Conservation (phyloP, 53 echinoderm and acorn worm genomes). For the Henricia sp. region DNA sequence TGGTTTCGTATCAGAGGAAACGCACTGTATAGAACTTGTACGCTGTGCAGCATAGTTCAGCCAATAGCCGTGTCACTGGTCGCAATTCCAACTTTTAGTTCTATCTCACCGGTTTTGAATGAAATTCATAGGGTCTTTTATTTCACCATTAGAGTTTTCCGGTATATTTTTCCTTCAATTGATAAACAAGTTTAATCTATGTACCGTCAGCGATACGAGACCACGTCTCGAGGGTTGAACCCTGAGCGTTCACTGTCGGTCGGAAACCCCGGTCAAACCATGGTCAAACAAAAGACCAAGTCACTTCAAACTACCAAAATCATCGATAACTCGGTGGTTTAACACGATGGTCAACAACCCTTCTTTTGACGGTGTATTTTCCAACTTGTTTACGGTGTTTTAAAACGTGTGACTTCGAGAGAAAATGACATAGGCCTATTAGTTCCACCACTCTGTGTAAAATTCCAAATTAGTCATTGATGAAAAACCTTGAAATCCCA, state of each 20-base stretch:
- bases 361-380: too few species aligned
- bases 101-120: constrained; percentile 18
- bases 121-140: background rate
- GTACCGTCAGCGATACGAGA: constrained; percentile 39
- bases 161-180: constrained; percentile 19
- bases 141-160: background rate
- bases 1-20: too few species aligned
- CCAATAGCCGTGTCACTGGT: constrained; percentile 8
- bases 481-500: too few species aligned
- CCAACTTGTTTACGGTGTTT: too few species aligned
- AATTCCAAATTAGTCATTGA: too few species aligned
- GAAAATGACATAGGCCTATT: too few species aligned
- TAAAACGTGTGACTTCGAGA: too few species aligned
- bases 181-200: constrained; percentile 11
- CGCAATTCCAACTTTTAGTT: constrained; percentile 16
- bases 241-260: constrained; percentile 34
- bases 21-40: too few species aligned
- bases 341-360: too few species aligned
- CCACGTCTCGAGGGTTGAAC: constrained; percentile 15
- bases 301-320: background rate
- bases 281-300: background rate
- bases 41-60: too few species aligned
- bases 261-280: constrained; percentile 13
- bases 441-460: too few species aligned
- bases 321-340: too few species aligned